Evolutionary conservation across 2,113 vertebrate species (phyloP), one percentile per base, ranked within the genome.

Genomic region (Sphaerodactylus townsendi): DNA sequence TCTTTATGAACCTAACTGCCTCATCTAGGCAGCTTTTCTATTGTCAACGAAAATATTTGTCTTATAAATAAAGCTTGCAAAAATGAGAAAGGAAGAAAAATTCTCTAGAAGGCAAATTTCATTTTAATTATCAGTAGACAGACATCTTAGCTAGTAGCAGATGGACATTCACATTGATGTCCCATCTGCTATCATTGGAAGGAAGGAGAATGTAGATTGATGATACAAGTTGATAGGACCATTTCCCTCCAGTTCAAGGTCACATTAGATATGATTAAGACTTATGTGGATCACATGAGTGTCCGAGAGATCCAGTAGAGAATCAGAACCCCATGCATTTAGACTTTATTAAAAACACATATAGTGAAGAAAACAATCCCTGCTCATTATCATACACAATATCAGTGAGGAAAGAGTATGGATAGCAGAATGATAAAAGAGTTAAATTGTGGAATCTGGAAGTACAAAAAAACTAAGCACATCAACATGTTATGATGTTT

Each of bases 61-160:
- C 71, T 69, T 30, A 70, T 44, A 7, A 25, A 48, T 5, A 59
- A 14, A 68, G 37, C 33, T 15, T 81, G 14, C n/a, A 56, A 76
- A 48, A 81, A 70, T 77, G 65, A 59, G 65, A 48, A 14, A 21
- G 64, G 28, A 19, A 86, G 48, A 81, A 39, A 46, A 8, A 3
- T 53, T 69, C n/a, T 86, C n/a, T 30, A 44, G 48, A 79, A 53
- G 78, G 66, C 23, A 50, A 79, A n/a, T 65, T 74, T 35, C 35
- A 76, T 76, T 86, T 75, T 76, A 81, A 69, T 69, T 76, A 86
- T 77, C 62, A 86, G 80, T 75, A 62, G 78, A 76, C 50, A 48
- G 64, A 68, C 65, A 69, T 86, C 46, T 69, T 33, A 81, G 39
- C 50, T n/a, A 62, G 79, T 70, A 39, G 48, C 65, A 76, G 71